Evolutionary conservation across 2,113 vertebrate species (phyloP).

Genomic region (Lethenteron camtschaticum): DNA sequence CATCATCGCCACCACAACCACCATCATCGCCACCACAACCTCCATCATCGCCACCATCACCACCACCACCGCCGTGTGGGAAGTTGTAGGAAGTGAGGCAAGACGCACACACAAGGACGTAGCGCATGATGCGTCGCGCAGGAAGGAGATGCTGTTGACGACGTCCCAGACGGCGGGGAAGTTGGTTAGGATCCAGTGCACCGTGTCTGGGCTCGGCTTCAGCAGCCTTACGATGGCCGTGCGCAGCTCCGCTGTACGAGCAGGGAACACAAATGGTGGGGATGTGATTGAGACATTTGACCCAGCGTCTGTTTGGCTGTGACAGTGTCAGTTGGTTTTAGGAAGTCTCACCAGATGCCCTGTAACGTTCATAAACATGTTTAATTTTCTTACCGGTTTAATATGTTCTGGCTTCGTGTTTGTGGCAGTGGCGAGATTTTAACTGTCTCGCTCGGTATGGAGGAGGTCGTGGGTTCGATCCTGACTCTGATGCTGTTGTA

Average conservation of each 20-base stretch:
- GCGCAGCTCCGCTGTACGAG: conserved; percentile 45
- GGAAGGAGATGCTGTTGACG: conserved; percentile 40
- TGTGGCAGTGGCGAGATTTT: too few relatives aligned
- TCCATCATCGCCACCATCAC: neutral
- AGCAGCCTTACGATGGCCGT: conserved; percentile 28
- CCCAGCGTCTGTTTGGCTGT: neutral
- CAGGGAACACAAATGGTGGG: neutral
- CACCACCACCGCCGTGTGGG: neutral
- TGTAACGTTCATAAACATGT: too few relatives aligned
- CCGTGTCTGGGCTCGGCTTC: conserved; percentile 34
- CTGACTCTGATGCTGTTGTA: too few relatives aligned
- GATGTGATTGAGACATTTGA: neutral
- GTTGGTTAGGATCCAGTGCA: conserved; percentile 54
- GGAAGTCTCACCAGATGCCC: neutral
- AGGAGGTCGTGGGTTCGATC: too few relatives aligned
- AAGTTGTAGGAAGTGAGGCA: neutral
- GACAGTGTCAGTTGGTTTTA: neutral
- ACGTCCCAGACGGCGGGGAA: conserved; percentile 60
- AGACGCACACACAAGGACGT: conserved; percentile 46
- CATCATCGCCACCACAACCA: neutral
- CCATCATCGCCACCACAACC: neutral
- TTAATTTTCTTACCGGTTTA: too few relatives aligned
- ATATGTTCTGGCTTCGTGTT: too few relatives aligned
- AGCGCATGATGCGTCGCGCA: conserved; percentile 43
- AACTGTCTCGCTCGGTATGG: too few relatives aligned